phyloP scores from a whole-genome alignment of 2,888 invertebrate species.

The Osmoderma eremita region DNA sequence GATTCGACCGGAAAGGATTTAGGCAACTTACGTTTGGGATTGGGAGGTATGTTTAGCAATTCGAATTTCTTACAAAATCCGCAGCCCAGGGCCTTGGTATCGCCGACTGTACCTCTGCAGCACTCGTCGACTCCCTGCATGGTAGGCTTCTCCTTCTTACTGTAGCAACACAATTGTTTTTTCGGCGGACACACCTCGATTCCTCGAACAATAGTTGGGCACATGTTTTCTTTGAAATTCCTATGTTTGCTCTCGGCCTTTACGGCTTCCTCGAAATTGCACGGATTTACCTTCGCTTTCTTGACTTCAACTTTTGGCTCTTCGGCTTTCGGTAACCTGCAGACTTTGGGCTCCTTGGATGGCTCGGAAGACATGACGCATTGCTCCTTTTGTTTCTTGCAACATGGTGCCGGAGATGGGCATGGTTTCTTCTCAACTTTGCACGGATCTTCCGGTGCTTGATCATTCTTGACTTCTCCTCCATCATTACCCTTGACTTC shows the following conservation, averaged over 20 bases:
- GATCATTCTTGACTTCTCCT: not conserved
- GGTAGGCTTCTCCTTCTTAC: conserved; percentile 3
- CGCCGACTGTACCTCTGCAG: not conserved
- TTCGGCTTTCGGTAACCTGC: not conserved
- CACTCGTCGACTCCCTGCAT: not conserved
- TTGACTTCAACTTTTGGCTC: not conserved
- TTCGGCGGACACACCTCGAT: conserved; percentile 7
- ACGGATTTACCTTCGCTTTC: conserved; percentile 3
- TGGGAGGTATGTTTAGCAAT: conserved; percentile 32
- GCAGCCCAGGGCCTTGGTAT: conserved; percentile 16
- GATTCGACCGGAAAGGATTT: not conserved
- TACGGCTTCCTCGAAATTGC: conserved; percentile 18
- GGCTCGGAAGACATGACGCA: not conserved
- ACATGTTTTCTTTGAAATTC: not conserved
- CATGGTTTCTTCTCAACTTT: not conserved
- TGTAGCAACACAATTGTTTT: conserved; percentile 25
- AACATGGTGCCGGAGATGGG: not conserved
- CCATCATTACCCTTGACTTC: not conserved
- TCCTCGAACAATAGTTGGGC: not conserved
- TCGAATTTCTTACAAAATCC: conserved; percentile 36
- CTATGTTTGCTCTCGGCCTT: conserved; percentile 5
- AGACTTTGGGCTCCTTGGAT: not conserved
- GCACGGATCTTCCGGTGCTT: not conserved
- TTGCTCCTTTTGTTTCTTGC: conserved; percentile 14
- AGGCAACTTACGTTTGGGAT: conserved; percentile 28